phyloP scores from a whole-genome alignment of 2,888 invertebrate genomes.

The Caenorhabditis sp. region DNA sequence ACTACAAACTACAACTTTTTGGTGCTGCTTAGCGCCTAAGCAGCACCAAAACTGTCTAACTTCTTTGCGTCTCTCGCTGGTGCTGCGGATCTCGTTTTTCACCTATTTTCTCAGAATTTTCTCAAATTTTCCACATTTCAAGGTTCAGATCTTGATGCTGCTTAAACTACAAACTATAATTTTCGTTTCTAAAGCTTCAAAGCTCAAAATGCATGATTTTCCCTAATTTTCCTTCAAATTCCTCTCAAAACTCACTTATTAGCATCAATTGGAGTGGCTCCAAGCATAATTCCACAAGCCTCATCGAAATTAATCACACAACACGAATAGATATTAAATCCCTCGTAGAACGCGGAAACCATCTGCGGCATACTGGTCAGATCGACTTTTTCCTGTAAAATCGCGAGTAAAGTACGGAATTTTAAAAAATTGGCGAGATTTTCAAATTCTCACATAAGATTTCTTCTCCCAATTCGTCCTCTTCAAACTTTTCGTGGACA shows the following conservation, averaged over 20 bases:
- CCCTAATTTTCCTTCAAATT: not conserved
- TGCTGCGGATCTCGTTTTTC: no score
- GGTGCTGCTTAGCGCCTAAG: no score
- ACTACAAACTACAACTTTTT: no score
- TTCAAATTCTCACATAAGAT: slow-evolving; percentile 24
- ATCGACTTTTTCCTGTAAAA: slow-evolving; percentile 38
- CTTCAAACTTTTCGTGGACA: not conserved
- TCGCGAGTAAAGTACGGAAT: no score
- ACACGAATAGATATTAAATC: slow-evolving; percentile 68
- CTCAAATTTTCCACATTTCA: not conserved
- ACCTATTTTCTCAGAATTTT: not conserved
- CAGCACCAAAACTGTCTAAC: no score
- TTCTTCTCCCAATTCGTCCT: slow-evolving; percentile 56
- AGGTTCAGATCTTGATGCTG: no score
- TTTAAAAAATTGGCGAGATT: no score
- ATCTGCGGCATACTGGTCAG: slow-evolving; percentile 47
- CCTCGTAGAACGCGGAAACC: slow-evolving; percentile 56
- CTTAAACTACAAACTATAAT: no score
- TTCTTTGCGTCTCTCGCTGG: no score
- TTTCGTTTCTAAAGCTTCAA: no score
- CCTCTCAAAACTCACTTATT: slow-evolving; percentile 34
- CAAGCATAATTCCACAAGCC: slow-evolving; percentile 69
- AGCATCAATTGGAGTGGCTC: slow-evolving; percentile 65
- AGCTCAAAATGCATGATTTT: no score
- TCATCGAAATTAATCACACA: slow-evolving; percentile 67